Evolutionary conservation across 1,140 invertebrate species (phyloP), one percentile per base, ranked within the genome.

Genomic region (Parapsyche elsis): DNA sequence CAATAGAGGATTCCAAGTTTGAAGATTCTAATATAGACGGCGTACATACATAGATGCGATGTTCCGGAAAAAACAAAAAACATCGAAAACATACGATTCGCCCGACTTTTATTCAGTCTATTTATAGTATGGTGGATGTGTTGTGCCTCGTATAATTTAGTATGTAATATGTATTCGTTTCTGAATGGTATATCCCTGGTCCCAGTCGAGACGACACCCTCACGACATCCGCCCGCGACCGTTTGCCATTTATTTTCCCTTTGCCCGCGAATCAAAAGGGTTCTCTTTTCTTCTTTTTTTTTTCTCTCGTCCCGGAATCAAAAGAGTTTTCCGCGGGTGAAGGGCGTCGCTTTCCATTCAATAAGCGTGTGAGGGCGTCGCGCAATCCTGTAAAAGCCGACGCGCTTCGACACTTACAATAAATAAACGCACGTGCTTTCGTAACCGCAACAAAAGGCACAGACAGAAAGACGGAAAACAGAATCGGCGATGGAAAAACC

Each of bases 241-340:
- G 64, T 26, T 67, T 12, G 64, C 24, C 64, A 67, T 67, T 67
- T 67, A 67, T 67, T 67, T 67, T 26, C 64, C 10, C 7, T 23
- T 24, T 24, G 26, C 23, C 24, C 21, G 21, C 64, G 64, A 67
- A 67, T 67, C 64, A 26, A 67, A 67, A 67, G 64, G 64, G 59
- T 23, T 61, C 9, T 61, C 19, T 61, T 61, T 61, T 23, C n/a
- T 61, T 16, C 59, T 21, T 5, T 61, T 61, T 23, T 53, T 46
- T 46, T 46, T 46, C 45, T 46, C 45, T 5, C 49, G 2, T 12
- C 49, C 16, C 49, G 16, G 49, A 53, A 53, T 53, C 49, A 53
- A 53, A 53, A 53, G 59, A 10, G 64, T 67, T 67, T 23, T 67
- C 19, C 59, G 64, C 64, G 64, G 21, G 24, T 10, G 21, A 24